Evolutionary conservation across 2,113 vertebrate genomes (phyloP).

Genomic region (Mastomys coucha): DNA sequence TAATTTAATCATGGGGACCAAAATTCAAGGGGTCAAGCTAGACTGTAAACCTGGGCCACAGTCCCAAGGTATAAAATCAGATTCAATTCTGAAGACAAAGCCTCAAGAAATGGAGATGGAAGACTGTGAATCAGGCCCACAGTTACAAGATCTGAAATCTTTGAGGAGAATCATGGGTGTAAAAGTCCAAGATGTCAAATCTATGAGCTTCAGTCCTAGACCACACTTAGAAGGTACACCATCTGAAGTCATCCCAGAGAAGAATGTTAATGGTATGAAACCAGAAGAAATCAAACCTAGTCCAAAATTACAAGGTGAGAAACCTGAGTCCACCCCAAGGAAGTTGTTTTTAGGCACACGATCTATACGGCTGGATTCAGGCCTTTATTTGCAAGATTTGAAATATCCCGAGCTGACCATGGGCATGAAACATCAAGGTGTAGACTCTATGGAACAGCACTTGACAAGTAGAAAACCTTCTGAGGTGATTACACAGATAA

Average conservation of each 20-base stretch:
- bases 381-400: slow-evolving; percentile 10
- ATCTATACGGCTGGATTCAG: slow-evolving; percentile 3
- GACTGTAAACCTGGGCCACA: slow-evolving; percentile 14
- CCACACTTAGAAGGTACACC: slow-evolving; percentile 8
- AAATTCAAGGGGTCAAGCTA: slow-evolving; percentile 34
- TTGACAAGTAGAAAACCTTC: slow-evolving; percentile 55
- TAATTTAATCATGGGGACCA: slow-evolving; percentile 16
- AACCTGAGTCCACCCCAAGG: background rate
- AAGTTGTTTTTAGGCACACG: slow-evolving; percentile 7
- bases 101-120: slow-evolving; percentile 24
- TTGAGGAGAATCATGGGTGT: slow-evolving; percentile 29
- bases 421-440: slow-evolving; percentile 39
- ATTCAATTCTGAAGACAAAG: background rate
- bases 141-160: slow-evolving; percentile 66
- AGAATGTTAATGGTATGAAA: slow-evolving; percentile 46
- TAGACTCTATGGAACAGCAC: slow-evolving; percentile 17
- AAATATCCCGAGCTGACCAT: slow-evolving; percentile 53
- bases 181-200: slow-evolving; percentile 59
- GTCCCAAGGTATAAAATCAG: slow-evolving; percentile 1
- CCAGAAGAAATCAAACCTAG: background rate
- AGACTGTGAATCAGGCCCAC: slow-evolving; percentile 6
- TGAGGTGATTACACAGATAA: background rate
- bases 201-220: slow-evolving; percentile 15
- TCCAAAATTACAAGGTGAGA: slow-evolving; percentile 54
- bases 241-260: slow-evolving; percentile 10